A percentile compares a stretch with the other conserved stretches of the same genome.
Conservation (phyloP, 2,797 vertebrate genomes). For the Falco concolor region DNA sequence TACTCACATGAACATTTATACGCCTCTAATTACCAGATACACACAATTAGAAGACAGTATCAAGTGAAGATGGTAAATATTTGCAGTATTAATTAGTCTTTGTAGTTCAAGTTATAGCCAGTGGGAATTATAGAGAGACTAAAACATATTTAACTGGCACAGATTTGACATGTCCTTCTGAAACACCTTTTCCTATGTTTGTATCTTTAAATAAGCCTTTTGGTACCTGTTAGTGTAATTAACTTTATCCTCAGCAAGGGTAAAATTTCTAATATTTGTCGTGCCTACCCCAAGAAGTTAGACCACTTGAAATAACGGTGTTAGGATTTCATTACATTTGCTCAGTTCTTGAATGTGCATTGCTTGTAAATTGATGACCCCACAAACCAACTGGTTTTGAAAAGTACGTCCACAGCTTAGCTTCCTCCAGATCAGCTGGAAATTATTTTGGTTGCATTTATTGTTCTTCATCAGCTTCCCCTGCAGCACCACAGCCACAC, state of each 20-base stretch:
- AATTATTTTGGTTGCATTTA: fast-evolving
- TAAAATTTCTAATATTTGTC: neutral
- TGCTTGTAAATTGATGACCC: neutral
- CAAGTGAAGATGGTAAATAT: neutral
- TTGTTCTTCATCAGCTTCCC: neutral
- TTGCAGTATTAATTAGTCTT: neutral
- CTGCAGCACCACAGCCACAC: neutral
- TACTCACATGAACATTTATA: neutral
- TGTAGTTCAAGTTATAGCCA: neutral
- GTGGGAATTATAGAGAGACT: neutral
- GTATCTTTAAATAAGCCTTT: neutral
- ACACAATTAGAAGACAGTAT: neutral
- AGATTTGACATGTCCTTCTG: neutral
- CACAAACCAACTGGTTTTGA: neutral
- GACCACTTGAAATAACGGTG: neutral
- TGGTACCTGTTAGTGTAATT: neutral
- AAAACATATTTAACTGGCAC: neutral
- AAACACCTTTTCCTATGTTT: neutral
- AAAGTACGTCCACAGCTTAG: neutral
- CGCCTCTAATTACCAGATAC: neutral
- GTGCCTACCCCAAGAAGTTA: neutral
- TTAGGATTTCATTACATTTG: neutral
- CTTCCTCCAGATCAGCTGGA: neutral
- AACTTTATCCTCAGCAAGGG: neutral
- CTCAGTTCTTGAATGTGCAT: fast-evolving